These are phyloP conservation scores for Iguana delicatissima DNA, from an alignment of 2,797 vertebrate genomes.

Conservation along the genomic window DNA sequence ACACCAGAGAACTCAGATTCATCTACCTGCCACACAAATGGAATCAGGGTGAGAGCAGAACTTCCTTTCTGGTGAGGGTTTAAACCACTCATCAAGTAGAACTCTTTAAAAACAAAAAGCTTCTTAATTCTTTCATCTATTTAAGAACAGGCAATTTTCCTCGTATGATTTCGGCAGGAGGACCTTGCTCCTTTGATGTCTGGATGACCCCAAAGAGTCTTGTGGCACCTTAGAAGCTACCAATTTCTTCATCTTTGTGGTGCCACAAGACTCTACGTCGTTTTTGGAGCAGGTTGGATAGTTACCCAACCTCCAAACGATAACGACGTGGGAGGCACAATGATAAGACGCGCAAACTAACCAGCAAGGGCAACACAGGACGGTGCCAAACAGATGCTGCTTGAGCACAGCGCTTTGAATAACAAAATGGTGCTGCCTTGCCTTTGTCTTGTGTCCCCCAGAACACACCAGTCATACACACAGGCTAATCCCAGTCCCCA, in stretches of 20 bases:
- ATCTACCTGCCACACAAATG: background rate
- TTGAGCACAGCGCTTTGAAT: too few relatives aligned
- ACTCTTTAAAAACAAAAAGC: background rate
- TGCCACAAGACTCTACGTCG: too few relatives aligned
- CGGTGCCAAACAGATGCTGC: background rate
- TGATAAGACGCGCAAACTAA: too few relatives aligned
- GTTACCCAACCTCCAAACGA: too few relatives aligned
- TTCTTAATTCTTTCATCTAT: too few relatives aligned
- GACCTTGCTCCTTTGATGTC: background rate
- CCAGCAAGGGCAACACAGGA: background rate
- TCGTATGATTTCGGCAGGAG: background rate
- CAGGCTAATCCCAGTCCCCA: background rate
- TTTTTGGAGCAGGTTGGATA: too few relatives aligned
- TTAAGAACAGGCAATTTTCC: background rate
- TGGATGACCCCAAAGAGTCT: too few relatives aligned
- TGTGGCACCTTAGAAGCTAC: too few relatives aligned
- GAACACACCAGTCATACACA: accelerated
- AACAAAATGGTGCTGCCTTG: background rate
- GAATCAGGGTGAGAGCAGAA: too few relatives aligned
- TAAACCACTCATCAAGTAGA: background rate
- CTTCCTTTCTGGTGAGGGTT: background rate
- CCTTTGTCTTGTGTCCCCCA: too few relatives aligned
- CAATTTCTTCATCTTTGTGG: too few relatives aligned
- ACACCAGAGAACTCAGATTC: background rate
- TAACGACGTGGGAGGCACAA: too few relatives aligned